phyloP scores from a whole-genome alignment of 2,797 vertebrate species.

The Sebastes hubbsi region DNA sequence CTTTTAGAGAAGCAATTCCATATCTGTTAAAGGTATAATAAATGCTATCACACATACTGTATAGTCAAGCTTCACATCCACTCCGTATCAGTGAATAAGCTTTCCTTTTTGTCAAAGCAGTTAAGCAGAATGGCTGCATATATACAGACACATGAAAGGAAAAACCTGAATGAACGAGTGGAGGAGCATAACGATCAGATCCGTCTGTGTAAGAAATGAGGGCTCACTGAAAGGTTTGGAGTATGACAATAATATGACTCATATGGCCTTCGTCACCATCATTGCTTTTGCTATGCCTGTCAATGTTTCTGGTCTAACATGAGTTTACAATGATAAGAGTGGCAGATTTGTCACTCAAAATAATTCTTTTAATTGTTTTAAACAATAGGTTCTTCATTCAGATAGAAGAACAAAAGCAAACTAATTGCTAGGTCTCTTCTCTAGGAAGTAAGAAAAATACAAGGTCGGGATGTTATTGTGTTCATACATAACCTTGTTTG shows the following conservation, averaged over 20 bases:
- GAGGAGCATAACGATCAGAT: not conserved
- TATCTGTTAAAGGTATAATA: not conserved
- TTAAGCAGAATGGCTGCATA: not conserved
- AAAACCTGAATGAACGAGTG: not conserved
- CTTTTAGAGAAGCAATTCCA: not conserved
- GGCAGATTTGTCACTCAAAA: not conserved
- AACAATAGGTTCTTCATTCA: not conserved
- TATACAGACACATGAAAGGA: not conserved
- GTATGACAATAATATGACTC: not conserved
- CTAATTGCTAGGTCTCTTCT: not conserved
- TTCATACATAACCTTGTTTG: not conserved
- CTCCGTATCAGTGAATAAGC: not conserved
- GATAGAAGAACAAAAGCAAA: not conserved
- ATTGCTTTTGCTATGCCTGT: not conserved
- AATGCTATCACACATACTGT: not conserved
- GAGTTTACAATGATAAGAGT: not conserved
- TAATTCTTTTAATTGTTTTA: not conserved
- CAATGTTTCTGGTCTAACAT: not conserved
- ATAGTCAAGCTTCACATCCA: not conserved
- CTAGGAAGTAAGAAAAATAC: not conserved
- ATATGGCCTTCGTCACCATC: not conserved
- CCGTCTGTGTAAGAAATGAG: not conserved
- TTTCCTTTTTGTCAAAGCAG: not conserved
- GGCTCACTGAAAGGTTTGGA: not conserved
- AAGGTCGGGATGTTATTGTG: not conserved